Base-by-base conservation (phyloP, 2,113 vertebrate genomes). In the Microtus richardsoni region DNA sequence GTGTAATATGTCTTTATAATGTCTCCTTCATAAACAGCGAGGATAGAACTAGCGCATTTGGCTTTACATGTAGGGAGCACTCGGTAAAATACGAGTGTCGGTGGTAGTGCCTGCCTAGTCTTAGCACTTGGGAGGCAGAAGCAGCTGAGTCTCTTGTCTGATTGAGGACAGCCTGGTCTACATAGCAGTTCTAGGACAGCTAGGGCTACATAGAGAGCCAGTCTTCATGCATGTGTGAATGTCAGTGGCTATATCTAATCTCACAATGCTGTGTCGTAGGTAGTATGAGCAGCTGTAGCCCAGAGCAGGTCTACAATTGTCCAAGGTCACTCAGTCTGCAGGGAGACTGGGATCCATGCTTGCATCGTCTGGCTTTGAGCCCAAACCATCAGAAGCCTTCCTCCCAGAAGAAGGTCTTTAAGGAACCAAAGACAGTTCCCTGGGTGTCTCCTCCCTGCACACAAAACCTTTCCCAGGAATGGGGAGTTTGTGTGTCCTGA, bases 221-320 rank as follows among this genome's bases (percentile, higher is more conserved):
- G 24, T 41, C 80, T 39, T 62, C 80, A 19, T 62, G 26, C 10
- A 0, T 44, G 24, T 83, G 24, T 64, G 58, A 78, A 47, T 8
- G 30, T 84, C 66, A 75, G n/a, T 44, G 62, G 54, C 49, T 91
- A 4, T 47, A 7, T 77, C 74, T 28, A 28, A 60, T 28, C 75
- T 44, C 52, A 80, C 36, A 54, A 0, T 88, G 64, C 33, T 52
- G 36, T 47, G 39, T 68, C 13, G 60, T 26, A 54, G 49, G 87
- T 60, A 44, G 64, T n/a, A 4, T n/a, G 39, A 84, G 44, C 17
- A 73, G 7, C 79, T 90, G 2, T 68, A 44, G 33, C 52, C 30
- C 94, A 80, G 52, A 91, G 39, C 93, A 71, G 70, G 88, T 64
- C 90, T 44, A 26, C 91, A 62, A 80, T 68, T 58, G 64, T 64